Base-by-base conservation (phyloP, 2,113 vertebrate genomes). In the Gulo gulo region DNA sequence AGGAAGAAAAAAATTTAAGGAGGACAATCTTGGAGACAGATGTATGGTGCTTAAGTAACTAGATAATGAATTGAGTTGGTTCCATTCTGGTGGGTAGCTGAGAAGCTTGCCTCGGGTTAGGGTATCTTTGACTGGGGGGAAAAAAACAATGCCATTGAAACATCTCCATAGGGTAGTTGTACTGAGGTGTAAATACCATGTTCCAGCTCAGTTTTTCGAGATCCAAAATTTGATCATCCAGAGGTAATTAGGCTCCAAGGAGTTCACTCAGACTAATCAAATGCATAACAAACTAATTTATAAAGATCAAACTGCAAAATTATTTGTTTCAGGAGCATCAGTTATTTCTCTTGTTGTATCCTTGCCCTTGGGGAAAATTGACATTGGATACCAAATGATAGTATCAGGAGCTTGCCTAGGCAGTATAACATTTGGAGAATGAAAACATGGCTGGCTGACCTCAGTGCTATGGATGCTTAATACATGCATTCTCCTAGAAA, bases 201-300 rank as follows among this genome's bases (percentile, higher is more conserved):
- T 59, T 94, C 15, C 16, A 61, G 29, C 15, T 78, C 63, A 82
- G 2, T 39, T 88, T 88, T 88, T 65, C 55, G 79, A 73, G 61
- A 59, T 88, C 47, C 47, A 88, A n/a, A 94, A 92, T 93, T 79
- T 79, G 81, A 88, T 91, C 81, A 59, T 76, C 45, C 39, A 83
- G 81, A 67, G 76, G 34, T 96, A 76, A 83, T 85, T 5, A 50
- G 83, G 10, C 31, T 76, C 61, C 34, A 88, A n/a, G 21, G 59
- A 57, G n/a, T 93, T 86, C 52, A 82, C 76, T 95, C 59, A 88
- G 34, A 88, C 76, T 74, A 79, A 91, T 90, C 55, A 78, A 78
- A 83, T 74, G 78, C 24, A 63, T 8, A 79, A 59, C 52, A 69
- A 73, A 83, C 20, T 34, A 57, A 45, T 57, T n/a, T 94, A 16